A percentile compares a stretch with the other conserved stretches of the same genome.
Conservation (phyloP, 2,113 vertebrate genomes). For the Poecilia latipinna region DNA sequence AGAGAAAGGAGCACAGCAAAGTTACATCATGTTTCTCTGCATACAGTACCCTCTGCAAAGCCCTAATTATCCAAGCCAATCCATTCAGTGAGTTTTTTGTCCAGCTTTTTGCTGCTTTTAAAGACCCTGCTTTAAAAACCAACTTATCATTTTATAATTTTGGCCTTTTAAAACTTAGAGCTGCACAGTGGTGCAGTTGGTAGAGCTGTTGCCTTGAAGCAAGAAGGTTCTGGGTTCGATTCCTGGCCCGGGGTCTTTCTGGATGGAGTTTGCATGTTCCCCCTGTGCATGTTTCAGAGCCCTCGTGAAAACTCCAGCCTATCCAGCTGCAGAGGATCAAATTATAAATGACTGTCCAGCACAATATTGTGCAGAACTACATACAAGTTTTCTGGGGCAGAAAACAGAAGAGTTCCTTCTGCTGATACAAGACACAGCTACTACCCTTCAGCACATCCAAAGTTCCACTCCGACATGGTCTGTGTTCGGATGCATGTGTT, state of each 20-base stretch:
- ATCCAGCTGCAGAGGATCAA: background rate
- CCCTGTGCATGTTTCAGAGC: background rate
- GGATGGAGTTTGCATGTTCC: too few species aligned
- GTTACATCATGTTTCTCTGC: slow-evolving; percentile 38
- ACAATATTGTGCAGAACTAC: background rate
- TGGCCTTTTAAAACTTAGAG: background rate
- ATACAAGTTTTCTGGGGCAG: background rate
- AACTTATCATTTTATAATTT: too few species aligned
- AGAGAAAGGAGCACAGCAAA: slow-evolving; percentile 21
- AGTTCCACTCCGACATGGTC: background rate
- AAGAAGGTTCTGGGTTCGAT: too few species aligned
- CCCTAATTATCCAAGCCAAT: slow-evolving; percentile 22
- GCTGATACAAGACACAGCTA: background rate
- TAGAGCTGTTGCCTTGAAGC: too few species aligned
- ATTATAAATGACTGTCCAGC: background rate
- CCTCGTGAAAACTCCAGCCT: background rate
- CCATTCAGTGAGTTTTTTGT: slow-evolving; percentile 24
- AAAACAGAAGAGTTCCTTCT: background rate
- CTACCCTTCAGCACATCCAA: background rate
- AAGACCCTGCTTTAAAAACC: slow-evolving; percentile 5
- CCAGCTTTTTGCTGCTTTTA: slow-evolving; percentile 24
- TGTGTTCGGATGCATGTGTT: background rate
- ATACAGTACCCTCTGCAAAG: slow-evolving; percentile 20
- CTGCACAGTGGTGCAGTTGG: too few species aligned
- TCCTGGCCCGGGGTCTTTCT: too few species aligned